Conservation (phyloP, 2,797 vertebrate species). For the Rhincodon typus region DNA sequence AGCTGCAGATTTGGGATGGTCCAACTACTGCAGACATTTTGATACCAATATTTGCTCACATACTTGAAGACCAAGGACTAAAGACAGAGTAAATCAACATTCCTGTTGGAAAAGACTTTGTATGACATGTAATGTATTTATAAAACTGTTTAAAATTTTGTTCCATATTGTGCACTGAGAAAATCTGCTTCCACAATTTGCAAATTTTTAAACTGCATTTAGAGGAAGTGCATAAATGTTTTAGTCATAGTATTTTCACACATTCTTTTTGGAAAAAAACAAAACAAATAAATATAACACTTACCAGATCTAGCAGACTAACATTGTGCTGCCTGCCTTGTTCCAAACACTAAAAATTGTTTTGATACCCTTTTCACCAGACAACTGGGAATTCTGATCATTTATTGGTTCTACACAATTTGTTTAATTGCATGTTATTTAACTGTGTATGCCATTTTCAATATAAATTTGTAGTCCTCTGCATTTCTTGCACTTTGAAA, state of each 20-base stretch:
- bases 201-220: no score
- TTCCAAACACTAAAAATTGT: not conserved
- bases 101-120: not conserved
- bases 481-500: not conserved
- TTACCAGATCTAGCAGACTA: not conserved
- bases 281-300: not conserved
- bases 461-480: not conserved
- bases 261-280: not conserved
- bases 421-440: not conserved
- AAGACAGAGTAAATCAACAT: not conserved
- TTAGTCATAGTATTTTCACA: no score
- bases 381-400: not conserved
- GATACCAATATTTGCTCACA: not conserved
- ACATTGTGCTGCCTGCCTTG: not conserved
- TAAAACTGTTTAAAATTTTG: not conserved
- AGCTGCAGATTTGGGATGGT: not conserved
- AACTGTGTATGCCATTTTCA: not conserved
- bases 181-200: no score
- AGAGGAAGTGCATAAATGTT: not conserved
- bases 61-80: not conserved
- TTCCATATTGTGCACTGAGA: no score
- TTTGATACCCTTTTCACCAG: not conserved
- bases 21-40: not conserved
- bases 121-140: not conserved
- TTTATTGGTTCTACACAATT: not conserved